Evolutionary conservation across 2,888 invertebrate genomes (phyloP), one percentile per base, ranked within the genome.

Genomic region (Drosophila infuscata): DNA sequence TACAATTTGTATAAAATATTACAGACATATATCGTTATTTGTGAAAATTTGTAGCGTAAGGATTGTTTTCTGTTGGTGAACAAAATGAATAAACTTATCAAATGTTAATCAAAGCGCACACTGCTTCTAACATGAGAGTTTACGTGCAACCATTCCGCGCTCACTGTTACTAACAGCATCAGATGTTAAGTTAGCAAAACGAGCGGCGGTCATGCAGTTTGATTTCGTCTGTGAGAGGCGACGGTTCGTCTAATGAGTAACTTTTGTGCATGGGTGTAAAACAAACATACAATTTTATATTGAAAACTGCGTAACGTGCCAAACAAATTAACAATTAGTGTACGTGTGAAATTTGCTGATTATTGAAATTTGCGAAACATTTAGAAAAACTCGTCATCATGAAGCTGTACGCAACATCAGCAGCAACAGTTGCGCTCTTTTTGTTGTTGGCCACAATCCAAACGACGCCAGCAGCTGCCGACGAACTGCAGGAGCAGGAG

Each of bases 401-500:
- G 82, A 87, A 80, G 70, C 72, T 79, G 74, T 76, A 70, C 60
- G 35, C 62, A 48, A 62, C 59, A 43, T 41, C 36, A 29, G 76
- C 88, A 86, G 81, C 83, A 80, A 87, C 91, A 91, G 84, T 90
- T 90, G 88, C 90, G 84, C 84, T 68, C n/a, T 41, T 85, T 52
- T 43, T 57, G 32, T 71, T 88, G 61, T 62, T 89, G 60, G 68
- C 60, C 62, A 59, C 74, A 56, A 63, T 74, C 53, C 73, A 76
- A 68, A 59, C 72, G 30, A 71, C 83, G 70, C 76, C 78, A 72
- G 79, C 79, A 75, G 81, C 79, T 76, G 86, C 76, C 41, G 69
- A 76, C 3, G 64, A 71, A 54, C 46, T 46, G 46, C 46, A 56
- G 12, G 57, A 57, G 41, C 30, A 32, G 15, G 70, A 70, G 67